These are phyloP conservation scores for Heliconius hewitsoni DNA, from an alignment of 1,140 invertebrate species.

Conservation along the genomic window DNA sequence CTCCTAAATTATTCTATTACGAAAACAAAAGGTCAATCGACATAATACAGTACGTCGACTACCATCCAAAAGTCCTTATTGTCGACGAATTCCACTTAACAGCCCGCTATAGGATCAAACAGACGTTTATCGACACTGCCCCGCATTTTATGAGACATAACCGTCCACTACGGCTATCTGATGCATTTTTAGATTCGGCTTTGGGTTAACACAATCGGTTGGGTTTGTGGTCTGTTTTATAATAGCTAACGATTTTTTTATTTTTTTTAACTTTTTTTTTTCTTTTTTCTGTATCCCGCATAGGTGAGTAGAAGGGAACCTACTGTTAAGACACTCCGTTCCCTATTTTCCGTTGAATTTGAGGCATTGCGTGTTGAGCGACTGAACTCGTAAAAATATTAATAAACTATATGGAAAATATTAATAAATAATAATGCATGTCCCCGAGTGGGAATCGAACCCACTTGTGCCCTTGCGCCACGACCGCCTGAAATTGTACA, in stretches of 20 bases:
- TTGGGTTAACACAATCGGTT: constrained; percentile 73
- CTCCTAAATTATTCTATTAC: constrained; percentile 37
- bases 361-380: too few relatives aligned
- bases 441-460: too few relatives aligned
- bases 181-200: constrained; percentile 77
- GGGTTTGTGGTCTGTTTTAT: constrained; percentile 41
- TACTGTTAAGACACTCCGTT: too few relatives aligned
- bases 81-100: constrained; percentile 44
- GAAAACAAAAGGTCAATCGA: constrained; percentile 32
- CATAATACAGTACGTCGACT: constrained; percentile 25
- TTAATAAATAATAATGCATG: too few relatives aligned
- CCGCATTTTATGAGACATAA: constrained; percentile 77
- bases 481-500: too few relatives aligned
- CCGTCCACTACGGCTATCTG: constrained; percentile 63
- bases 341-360: too few relatives aligned
- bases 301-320: too few relatives aligned
- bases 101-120: constrained; percentile 41
- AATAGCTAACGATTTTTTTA: constrained; percentile 11
- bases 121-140: constrained; percentile 58
- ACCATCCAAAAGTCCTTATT: constrained; percentile 41
- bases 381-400: too few relatives aligned
- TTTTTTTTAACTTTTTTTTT: not conserved
- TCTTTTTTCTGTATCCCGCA: too few relatives aligned
- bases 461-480: too few relatives aligned
- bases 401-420: too few relatives aligned